Evolutionary conservation across 2,113 vertebrate species (phyloP).

Genomic region (Orycteropus afer): DNA sequence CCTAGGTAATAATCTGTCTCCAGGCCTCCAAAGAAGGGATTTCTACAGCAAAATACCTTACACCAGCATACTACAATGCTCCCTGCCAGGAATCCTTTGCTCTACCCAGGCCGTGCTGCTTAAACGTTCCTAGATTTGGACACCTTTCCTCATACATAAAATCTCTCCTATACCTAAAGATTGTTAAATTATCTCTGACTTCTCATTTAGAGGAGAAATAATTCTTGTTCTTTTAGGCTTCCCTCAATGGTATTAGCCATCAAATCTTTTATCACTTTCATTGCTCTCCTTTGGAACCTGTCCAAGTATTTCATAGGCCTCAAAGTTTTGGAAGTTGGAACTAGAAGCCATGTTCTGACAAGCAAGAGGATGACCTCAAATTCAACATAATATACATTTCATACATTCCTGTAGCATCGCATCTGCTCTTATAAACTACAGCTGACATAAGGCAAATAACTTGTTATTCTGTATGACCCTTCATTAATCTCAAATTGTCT

Average conservation of each 20-base stretch:
- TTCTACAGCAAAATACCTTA: not conserved
- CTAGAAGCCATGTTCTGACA: conserved; percentile 57
- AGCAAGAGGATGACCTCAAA: conserved; percentile 47
- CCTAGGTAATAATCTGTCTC: not conserved
- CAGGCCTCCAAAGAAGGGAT: not conserved
- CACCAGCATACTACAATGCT: too few species aligned
- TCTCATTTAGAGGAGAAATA: conserved; percentile 78
- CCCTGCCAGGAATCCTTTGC: not conserved
- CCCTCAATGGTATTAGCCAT: conserved; percentile 75
- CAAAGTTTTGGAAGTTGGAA: conserved; percentile 63
- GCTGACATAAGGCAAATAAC: conserved; percentile 41
- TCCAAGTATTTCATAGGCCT: conserved; percentile 67
- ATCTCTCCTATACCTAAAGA: conserved; percentile 50
- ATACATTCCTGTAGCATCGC: not conserved
- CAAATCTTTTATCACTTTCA: conserved; percentile 78
- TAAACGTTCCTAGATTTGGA: not conserved
- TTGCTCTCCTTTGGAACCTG: conserved; percentile 65
- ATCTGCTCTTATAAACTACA: conserved; percentile 45
- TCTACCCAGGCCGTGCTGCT: not conserved
- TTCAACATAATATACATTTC: not conserved
- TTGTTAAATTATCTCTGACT: conserved; percentile 74
- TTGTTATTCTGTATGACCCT: not conserved
- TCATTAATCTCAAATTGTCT: not conserved
- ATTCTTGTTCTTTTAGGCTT: conserved; percentile 74
- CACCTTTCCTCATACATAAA: conserved; percentile 35